phyloP scores from a whole-genome alignment of 2,113 vertebrate genomes.

The Microcebus jonahi region DNA sequence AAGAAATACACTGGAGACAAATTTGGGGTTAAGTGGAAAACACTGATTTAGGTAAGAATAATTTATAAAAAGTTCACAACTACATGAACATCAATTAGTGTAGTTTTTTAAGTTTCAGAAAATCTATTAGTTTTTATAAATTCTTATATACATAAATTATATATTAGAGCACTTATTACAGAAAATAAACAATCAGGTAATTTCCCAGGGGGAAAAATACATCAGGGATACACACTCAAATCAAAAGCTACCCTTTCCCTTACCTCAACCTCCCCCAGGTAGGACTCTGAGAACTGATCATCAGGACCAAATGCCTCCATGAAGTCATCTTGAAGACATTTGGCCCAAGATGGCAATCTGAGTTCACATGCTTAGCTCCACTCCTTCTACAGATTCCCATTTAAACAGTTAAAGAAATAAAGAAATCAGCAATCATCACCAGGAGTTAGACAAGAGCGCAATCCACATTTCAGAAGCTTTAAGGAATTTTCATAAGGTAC shows the following conservation, averaged over 20 bases:
- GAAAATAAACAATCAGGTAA: not conserved
- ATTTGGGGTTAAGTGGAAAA: not conserved
- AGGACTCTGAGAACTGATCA: not conserved
- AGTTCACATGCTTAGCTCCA: not conserved
- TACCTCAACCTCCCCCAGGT: not conserved
- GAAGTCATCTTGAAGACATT: not conserved
- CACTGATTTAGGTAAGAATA: not conserved
- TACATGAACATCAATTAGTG: slow-evolving; percentile 1
- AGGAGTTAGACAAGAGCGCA: not conserved
- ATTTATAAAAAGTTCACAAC: not conserved
- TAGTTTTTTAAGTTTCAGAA: slow-evolving; percentile 12
- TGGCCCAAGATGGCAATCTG: not conserved
- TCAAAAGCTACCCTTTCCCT: not conserved
- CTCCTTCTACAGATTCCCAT: not conserved
- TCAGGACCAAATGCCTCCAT: not conserved
- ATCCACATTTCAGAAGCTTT: not conserved
- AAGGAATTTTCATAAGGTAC: not conserved
- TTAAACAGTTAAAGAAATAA: not conserved
- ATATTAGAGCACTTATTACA: not conserved
- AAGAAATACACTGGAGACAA: not conserved
- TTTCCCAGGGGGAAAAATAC: not conserved
- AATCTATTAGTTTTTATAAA: slow-evolving; percentile 17
- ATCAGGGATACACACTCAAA: not conserved
- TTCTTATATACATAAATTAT: slow-evolving; percentile 15
- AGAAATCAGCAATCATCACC: not conserved